A percentile compares a stretch with the other conserved stretches of the same genome.
Evolutionary conservation across 1,140 invertebrate genomes (phyloP).

Genomic region (Anadara kagoshimensis): DNA sequence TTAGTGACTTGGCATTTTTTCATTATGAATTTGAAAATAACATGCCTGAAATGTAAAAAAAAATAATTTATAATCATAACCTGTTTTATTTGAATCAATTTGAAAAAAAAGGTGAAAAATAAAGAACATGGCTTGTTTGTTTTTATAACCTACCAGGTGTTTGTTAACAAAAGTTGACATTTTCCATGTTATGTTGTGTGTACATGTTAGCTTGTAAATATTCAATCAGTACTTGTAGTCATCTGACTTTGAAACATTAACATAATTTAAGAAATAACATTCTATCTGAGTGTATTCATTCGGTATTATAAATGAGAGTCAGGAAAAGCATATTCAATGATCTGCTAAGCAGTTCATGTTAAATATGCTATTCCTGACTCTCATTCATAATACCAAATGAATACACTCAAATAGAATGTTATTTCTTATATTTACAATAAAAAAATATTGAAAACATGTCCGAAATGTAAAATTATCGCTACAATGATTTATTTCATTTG

Average conservation of each 20-base stretch:
- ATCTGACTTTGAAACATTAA: too few relatives aligned
- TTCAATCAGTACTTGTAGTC: too few relatives aligned
- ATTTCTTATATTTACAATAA: neutral
- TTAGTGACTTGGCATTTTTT: conserved; percentile 67
- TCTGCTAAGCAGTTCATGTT: too few relatives aligned
- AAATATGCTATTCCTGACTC: too few relatives aligned
- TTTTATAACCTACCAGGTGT: neutral
- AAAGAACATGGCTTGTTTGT: neutral
- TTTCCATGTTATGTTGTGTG: neutral
- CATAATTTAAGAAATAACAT: too few relatives aligned
- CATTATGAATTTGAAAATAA: conserved; percentile 73
- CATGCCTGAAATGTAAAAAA: conserved; percentile 66
- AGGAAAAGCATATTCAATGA: too few relatives aligned
- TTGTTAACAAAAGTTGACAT: neutral
- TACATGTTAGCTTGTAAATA: neutral
- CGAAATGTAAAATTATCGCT: too few relatives aligned
- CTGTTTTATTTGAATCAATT: neutral
- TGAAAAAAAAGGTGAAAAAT: neutral
- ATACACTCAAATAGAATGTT: neutral
- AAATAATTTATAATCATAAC: neutral
- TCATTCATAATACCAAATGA: too few relatives aligned
- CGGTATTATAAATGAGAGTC: too few relatives aligned
- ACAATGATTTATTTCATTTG: too few relatives aligned
- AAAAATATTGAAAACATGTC: neutral
- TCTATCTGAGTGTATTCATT: too few relatives aligned